A percentile compares a stretch with the other conserved stretches of the same genome.
Evolutionary conservation across 1,140 invertebrate species (phyloP).

Genomic region (Drosophila subpulchrella): DNA sequence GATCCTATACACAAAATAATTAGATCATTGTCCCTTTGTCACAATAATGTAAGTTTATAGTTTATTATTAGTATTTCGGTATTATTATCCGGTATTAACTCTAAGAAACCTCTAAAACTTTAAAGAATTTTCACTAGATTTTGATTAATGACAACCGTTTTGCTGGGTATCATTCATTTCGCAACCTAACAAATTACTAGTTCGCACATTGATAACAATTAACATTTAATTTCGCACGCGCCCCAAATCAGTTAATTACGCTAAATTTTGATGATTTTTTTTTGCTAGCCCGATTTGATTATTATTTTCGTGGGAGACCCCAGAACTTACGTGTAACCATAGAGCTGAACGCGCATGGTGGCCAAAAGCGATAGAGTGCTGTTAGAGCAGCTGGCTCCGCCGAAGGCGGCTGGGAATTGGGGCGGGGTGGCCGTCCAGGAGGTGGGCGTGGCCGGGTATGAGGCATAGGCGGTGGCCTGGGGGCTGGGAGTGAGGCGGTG

Average conservation of each 20-base stretch:
- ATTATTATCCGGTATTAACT: too few relatives aligned
- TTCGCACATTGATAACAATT: slow-evolving; percentile 35
- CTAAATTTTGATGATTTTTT: not conserved
- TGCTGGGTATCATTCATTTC: too few relatives aligned
- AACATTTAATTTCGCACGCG: slow-evolving; percentile 59
- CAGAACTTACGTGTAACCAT: slow-evolving; percentile 67
- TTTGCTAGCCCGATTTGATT: not conserved
- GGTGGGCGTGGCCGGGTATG: slow-evolving; percentile 67
- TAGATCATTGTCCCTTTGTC: too few relatives aligned
- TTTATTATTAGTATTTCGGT: too few relatives aligned
- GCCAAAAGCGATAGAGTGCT: slow-evolving; percentile 55
- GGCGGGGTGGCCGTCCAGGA: slow-evolving; percentile 69
- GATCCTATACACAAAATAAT: too few relatives aligned
- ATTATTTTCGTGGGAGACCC: not conserved
- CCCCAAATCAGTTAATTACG: slow-evolving; percentile 20
- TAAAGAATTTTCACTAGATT: too few relatives aligned
- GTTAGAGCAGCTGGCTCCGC: slow-evolving; percentile 34
- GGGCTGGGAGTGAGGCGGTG: slow-evolving; percentile 30
- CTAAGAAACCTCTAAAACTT: too few relatives aligned
- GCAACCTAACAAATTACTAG: not conserved
- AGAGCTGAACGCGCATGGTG: slow-evolving; percentile 55
- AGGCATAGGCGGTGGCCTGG: slow-evolving; percentile 33
- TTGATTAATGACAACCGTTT: too few relatives aligned
- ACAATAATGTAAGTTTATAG: too few relatives aligned
- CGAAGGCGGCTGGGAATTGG: slow-evolving; percentile 41